phyloP scores from a whole-genome alignment of 2,888 invertebrate species.

The Watsonalla binaria region DNA sequence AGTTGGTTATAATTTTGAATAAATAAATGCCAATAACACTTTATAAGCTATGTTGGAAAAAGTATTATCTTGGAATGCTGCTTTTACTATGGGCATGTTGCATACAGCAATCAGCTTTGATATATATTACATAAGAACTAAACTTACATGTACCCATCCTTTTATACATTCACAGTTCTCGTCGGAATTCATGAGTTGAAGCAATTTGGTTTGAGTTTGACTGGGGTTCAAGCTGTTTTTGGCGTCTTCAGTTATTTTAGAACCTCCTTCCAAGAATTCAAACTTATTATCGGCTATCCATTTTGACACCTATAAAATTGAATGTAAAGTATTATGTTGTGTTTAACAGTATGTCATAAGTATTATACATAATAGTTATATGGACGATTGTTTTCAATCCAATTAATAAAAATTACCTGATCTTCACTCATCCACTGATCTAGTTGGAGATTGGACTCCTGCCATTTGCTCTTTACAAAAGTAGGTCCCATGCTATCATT shows the following conservation, averaged over 20 bases:
- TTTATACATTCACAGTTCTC: conserved; percentile 64
- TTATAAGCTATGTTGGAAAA: too few species aligned
- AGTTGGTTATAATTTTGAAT: too few species aligned
- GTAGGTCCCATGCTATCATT: conserved; percentile 68
- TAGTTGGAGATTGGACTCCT: conserved; percentile 57
- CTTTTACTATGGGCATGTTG: too few species aligned
- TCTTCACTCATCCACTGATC: conserved; percentile 68
- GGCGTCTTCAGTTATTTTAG: conserved; percentile 39
- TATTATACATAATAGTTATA: too few species aligned
- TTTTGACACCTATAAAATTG: conserved; percentile 42
- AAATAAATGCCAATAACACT: too few species aligned
- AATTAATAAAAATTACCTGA: conserved; percentile 34
- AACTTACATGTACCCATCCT: conserved; percentile 65
- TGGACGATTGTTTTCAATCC: not conserved
- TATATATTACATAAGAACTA: too few species aligned
- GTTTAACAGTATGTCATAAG: too few species aligned
- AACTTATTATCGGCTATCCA: conserved; percentile 66
- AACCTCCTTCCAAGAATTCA: conserved; percentile 58
- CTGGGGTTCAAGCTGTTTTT: conserved; percentile 52
- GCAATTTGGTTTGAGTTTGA: conserved; percentile 56
- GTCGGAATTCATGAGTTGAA: conserved; percentile 63
- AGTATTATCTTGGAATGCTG: too few species aligned
- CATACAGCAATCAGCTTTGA: too few species aligned
- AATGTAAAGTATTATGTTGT: not conserved
- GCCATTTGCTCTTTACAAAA: conserved; percentile 66